phyloP scores from a whole-genome alignment of 2,888 invertebrate species.

The Cremastinae sp. region DNA sequence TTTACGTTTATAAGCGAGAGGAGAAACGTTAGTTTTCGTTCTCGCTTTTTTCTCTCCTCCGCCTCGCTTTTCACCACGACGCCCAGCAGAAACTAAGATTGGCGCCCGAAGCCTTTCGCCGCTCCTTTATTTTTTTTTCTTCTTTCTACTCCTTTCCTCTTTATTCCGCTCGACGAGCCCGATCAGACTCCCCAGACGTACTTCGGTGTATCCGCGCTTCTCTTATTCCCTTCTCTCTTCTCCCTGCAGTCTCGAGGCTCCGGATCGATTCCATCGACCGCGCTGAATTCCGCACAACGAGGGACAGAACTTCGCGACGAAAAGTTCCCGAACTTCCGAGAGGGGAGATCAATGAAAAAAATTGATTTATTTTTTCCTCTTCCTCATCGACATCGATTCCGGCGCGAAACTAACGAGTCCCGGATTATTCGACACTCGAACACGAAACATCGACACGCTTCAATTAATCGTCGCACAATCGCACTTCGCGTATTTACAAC shows the following conservation, averaged over 20 bases:
- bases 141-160: not conserved
- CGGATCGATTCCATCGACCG: constrained; percentile 46
- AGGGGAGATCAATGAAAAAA: not conserved
- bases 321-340: constrained; percentile 5
- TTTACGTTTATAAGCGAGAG: constrained; percentile 29
- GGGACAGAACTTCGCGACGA: constrained; percentile 3
- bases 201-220: not conserved
- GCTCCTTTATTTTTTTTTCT: not conserved
- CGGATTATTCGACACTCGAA: constrained; percentile 3
- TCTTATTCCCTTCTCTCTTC: constrained; percentile 9
- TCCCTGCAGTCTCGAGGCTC: constrained; percentile 22
- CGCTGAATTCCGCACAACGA: not conserved
- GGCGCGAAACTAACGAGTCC: not conserved
- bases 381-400: not conserved
- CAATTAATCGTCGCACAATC: constrained; percentile 21
- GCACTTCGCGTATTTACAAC: constrained; percentile 23
- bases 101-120: not conserved
- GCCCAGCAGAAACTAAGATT: constrained; percentile 11
- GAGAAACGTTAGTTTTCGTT: constrained; percentile 5
- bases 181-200: constrained; percentile 53
- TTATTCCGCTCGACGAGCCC: constrained; percentile 5
- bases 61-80: constrained; percentile 2
- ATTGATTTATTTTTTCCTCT: not conserved
- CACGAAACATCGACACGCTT: not conserved
- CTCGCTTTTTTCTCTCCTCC: not conserved